phyloP scores from a whole-genome alignment of 2,888 invertebrate genomes.

The Phania funesta region DNA sequence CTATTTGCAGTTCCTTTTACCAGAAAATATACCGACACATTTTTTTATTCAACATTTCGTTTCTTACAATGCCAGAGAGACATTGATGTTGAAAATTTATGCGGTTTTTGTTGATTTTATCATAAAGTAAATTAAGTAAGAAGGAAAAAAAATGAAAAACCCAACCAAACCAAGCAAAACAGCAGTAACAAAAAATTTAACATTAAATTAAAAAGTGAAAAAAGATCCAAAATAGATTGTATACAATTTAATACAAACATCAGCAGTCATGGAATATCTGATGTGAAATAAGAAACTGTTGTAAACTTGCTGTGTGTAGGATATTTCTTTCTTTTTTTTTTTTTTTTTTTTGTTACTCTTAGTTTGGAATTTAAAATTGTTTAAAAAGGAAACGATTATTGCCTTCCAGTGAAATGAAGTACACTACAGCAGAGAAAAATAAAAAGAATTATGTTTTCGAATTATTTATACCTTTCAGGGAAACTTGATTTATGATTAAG shows the following conservation, averaged over 20 bases:
- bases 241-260: conserved; percentile 38
- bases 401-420: conserved; percentile 40
- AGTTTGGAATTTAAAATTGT: conserved; percentile 31
- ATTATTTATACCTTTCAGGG: conserved; percentile 47
- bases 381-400: conserved; percentile 54
- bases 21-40: neutral
- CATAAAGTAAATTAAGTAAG: conserved; percentile 54
- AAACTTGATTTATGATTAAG: conserved; percentile 45
- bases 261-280: conserved; percentile 51
- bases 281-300: conserved; percentile 50
- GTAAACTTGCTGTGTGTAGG: conserved; percentile 30
- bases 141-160: conserved; percentile 32
- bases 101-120: conserved; percentile 61
- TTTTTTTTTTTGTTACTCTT: neutral
- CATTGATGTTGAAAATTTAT: conserved; percentile 61
- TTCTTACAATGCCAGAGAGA: conserved; percentile 21
- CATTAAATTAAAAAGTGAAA: conserved; percentile 29
- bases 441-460: conserved; percentile 35
- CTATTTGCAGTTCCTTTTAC: conserved; percentile 43
- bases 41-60: neutral
- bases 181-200: conserved; percentile 38
- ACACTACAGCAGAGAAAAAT: neutral
- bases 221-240: conserved; percentile 38
- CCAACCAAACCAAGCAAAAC: conserved; percentile 11
- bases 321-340: conserved; percentile 6